Conservation (phyloP, 2,797 vertebrate genomes). For the Sternotherus odoratus region DNA sequence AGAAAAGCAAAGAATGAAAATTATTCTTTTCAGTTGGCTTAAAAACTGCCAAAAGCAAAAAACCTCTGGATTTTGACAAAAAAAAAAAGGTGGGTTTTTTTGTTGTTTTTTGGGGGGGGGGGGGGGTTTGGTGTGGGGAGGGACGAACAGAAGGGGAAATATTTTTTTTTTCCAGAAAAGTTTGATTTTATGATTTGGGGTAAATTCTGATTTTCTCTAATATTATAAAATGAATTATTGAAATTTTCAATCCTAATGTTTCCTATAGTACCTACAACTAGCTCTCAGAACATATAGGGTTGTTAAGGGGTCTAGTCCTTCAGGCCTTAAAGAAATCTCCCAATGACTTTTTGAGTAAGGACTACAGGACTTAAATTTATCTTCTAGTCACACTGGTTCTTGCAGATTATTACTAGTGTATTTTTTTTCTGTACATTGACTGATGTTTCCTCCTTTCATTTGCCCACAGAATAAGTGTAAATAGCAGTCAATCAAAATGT, state of each 20-base stretch:
- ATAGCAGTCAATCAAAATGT: conserved; percentile 34
- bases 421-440: conserved; percentile 2
- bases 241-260: too few species aligned
- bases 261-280: too few species aligned
- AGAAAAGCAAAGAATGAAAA: not conserved
- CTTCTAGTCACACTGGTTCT: not conserved
- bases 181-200: too few species aligned
- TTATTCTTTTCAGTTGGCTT: too few species aligned
- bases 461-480: not conserved
- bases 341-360: not conserved
- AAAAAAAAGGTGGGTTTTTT: too few species aligned
- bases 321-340: not conserved
- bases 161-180: too few species aligned
- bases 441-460: not conserved
- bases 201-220: too few species aligned
- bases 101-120: too few species aligned
- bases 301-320: not conserved
- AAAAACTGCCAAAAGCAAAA: too few species aligned
- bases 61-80: too few species aligned
- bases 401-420: not conserved
- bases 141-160: too few species aligned
- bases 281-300: not conserved
- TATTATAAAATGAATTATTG: too few species aligned
- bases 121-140: rapidly evolving
- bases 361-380: not conserved